Percentiles rank a stretch among this genome's conserved stretches.
These are phyloP conservation scores for Drosophila mimetica DNA, from an alignment of 2,888 invertebrate species.

Conservation along the genomic window DNA sequence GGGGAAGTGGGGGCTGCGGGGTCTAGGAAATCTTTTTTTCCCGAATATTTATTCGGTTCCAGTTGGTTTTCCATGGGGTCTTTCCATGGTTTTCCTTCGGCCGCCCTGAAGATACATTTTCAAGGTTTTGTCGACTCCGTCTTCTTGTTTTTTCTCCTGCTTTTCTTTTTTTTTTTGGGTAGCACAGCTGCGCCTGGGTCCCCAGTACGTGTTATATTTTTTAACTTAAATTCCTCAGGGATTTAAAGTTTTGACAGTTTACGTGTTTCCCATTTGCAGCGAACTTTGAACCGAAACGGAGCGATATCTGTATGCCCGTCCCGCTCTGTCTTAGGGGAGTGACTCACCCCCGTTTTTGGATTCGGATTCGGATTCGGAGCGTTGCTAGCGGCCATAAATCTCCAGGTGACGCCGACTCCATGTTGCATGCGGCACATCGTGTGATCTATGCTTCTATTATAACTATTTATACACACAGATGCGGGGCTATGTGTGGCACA, in stretches of 20 bases:
- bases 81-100: slow-evolving; percentile 34
- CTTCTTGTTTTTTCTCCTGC: slow-evolving; percentile 40
- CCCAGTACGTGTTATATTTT: slow-evolving; percentile 78
- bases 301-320: slow-evolving; percentile 40
- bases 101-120: slow-evolving; percentile 65
- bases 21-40: slow-evolving; percentile 46
- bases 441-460: slow-evolving; percentile 83
- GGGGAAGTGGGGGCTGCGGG: slow-evolving; percentile 3
- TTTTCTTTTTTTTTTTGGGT: slow-evolving; percentile 36
- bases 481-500: slow-evolving; percentile 19
- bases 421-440: slow-evolving; percentile 81
- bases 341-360: slow-evolving; percentile 69
- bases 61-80: slow-evolving; percentile 41
- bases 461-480: slow-evolving; percentile 74
- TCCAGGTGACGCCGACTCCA: slow-evolving; percentile 82
- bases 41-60: slow-evolving; percentile 55
- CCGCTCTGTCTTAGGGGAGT: slow-evolving; percentile 5
- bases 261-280: slow-evolving; percentile 77
- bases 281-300: slow-evolving; percentile 73
- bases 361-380: slow-evolving; percentile 62
- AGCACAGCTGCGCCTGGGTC: slow-evolving; percentile 66
- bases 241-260: slow-evolving; percentile 82
- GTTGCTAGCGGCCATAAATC: slow-evolving; percentile 82
- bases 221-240: slow-evolving; percentile 82
- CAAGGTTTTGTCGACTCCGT: slow-evolving; percentile 68